phyloP scores from a whole-genome alignment of 2,888 invertebrate genomes.

The Pardosa pseudoannulata region DNA sequence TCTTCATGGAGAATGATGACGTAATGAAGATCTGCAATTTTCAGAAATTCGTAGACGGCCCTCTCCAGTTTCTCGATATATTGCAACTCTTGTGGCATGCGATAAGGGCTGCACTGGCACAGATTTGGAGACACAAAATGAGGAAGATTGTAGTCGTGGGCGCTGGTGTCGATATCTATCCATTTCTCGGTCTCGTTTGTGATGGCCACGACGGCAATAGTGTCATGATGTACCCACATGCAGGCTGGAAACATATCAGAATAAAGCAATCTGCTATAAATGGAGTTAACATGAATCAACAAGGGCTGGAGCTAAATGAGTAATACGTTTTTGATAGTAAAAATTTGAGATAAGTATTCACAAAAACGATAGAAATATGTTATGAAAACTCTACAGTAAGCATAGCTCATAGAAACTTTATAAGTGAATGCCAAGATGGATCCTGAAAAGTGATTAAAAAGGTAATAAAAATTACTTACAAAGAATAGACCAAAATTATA shows the following conservation, averaged over 20 bases:
- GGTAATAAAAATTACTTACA: no score
- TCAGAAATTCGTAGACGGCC: conserved; percentile 46
- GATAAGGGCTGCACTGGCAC: neutral
- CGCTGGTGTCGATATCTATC: conserved; percentile 24
- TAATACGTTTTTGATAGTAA: no score
- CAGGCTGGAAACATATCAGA: conserved; percentile 27
- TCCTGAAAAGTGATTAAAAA: no score
- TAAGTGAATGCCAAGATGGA: no score
- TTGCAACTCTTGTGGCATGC: neutral
- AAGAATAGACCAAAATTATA: no score
- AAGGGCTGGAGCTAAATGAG: no score
- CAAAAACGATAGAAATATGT: no score
- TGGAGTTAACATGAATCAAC: no score
- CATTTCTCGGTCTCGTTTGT: neutral
- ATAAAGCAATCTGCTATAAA: no score
- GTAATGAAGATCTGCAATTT: conserved; percentile 22
- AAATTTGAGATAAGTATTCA: no score
- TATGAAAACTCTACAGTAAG: no score
- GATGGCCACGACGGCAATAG: conserved; percentile 44
- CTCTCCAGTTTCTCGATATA: neutral
- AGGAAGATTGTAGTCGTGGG: conserved; percentile 35
- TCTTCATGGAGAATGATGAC: conserved; percentile 52
- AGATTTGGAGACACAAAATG: conserved; percentile 18
- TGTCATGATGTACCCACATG: conserved; percentile 51
- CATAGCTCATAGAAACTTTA: no score